Conservation (phyloP, 2,888 invertebrate genomes). For the Pyrochroa serraticornis region DNA sequence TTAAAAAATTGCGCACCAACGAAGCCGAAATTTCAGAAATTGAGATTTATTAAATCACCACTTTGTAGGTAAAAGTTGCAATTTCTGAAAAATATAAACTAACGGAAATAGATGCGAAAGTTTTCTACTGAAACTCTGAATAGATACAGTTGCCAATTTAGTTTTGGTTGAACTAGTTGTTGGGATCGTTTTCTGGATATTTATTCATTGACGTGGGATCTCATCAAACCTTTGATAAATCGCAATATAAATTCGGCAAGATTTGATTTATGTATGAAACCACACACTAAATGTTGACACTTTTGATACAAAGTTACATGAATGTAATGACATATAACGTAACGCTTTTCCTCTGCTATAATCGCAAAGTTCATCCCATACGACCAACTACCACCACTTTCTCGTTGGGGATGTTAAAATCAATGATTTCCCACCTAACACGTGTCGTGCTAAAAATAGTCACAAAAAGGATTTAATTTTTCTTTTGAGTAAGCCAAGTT, state of each 20-base stretch:
- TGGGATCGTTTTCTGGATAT: background rate
- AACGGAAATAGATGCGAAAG: no score
- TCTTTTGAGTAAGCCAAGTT: background rate
- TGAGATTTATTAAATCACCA: no score
- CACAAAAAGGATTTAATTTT: conserved; percentile 12
- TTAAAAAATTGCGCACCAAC: no score
- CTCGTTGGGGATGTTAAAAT: conserved; percentile 19
- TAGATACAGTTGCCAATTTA: no score
- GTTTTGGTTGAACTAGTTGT: no score
- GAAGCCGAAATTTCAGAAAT: no score
- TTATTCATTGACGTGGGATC: conserved; percentile 4
- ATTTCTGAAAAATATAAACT: no score
- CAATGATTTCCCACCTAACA: conserved; percentile 16
- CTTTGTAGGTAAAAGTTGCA: no score
- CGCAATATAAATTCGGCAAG: conserved; percentile 17
- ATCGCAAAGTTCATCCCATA: conserved; percentile 15
- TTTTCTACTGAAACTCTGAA: no score
- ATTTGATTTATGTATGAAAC: conserved; percentile 9
- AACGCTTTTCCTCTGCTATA: conserved; percentile 3
- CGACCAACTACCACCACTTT: conserved; percentile 7
- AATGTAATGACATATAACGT: conserved; percentile 15
- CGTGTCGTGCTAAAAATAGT: conserved; percentile 21
- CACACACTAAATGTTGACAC: conserved; percentile 10
- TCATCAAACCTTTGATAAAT: conserved; percentile 3
- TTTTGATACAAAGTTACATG: conserved; percentile 14